phyloP scores from a whole-genome alignment of 1,140 invertebrate genomes.

The Leptinotarsa undecemlineata region DNA sequence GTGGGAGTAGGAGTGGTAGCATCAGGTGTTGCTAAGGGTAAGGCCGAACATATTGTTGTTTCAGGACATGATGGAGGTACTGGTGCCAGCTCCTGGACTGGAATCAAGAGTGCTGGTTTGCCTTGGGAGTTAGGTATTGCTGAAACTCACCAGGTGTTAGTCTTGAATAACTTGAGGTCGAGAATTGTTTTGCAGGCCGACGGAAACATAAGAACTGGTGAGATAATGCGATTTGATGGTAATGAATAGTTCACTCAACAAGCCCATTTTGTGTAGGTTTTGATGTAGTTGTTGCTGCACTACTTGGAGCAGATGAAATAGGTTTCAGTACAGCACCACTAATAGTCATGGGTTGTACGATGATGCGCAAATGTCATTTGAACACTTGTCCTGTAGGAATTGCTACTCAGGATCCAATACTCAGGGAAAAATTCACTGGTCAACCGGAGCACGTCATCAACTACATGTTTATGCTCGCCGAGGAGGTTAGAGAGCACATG shows the following conservation, averaged over 20 bases:
- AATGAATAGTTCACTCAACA: background rate
- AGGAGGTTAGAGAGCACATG: conserved; percentile 92
- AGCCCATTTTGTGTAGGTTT: conserved; percentile 64
- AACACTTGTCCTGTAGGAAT: conserved; percentile 99
- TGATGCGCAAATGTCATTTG: conserved; percentile 99
- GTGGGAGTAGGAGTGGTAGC: conserved; percentile 98
- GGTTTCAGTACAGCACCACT: conserved; percentile 98
- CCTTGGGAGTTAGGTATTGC: conserved; percentile 98
- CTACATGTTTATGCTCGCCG: conserved; percentile 96
- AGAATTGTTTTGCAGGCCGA: conserved; percentile 94
- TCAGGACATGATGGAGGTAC: conserved; percentile 99
- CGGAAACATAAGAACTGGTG: conserved; percentile 86
- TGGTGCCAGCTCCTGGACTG: conserved; percentile 97
- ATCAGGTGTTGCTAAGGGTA: conserved; percentile 97
- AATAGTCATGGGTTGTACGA: conserved; percentile 96
- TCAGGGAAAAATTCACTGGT: conserved; percentile 95
- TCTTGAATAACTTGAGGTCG: conserved; percentile 93
- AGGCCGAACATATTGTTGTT: conserved; percentile 97
- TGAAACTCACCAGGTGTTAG: conserved; percentile 96
- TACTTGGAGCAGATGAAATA: conserved; percentile 97
- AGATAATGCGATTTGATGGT: background rate
- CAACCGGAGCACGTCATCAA: conserved; percentile 98
- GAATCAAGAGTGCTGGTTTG: conserved; percentile 91
- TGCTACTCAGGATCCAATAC: conserved; percentile 94
- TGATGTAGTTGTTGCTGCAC: conserved; percentile 94